phyloP scores from a whole-genome alignment of 2,113 vertebrate genomes.

The Rhea pennata region DNA sequence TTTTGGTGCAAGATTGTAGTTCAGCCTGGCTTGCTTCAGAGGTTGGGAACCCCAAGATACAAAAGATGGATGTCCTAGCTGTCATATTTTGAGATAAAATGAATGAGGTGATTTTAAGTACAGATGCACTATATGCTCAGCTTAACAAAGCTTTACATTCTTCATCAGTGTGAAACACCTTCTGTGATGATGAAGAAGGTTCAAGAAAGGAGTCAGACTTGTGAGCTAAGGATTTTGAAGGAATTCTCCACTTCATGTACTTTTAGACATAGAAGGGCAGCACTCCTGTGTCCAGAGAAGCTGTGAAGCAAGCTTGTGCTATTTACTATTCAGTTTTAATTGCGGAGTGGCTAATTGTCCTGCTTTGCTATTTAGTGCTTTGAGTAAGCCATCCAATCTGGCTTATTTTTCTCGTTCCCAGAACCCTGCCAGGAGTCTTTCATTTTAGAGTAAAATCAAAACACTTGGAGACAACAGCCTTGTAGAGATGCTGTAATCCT shows the following conservation, averaged over 20 bases:
- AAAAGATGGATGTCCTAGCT: background rate
- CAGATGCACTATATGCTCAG: background rate
- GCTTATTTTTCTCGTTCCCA: background rate
- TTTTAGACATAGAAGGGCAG: background rate
- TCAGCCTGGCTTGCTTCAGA: background rate
- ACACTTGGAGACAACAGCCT: background rate
- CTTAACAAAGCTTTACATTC: background rate
- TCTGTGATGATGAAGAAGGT: background rate
- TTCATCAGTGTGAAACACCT: background rate
- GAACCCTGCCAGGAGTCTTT: constrained; percentile 3
- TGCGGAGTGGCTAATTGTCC: background rate
- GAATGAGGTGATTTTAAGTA: background rate
- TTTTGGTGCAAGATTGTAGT: background rate
- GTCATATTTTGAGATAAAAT: background rate
- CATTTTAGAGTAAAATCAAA: constrained; percentile 26
- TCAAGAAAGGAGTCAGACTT: background rate
- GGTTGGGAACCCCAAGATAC: background rate
- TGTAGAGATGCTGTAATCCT: background rate
- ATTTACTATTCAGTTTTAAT: background rate
- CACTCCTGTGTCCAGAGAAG: background rate
- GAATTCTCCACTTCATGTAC: background rate
- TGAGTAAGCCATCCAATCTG: background rate
- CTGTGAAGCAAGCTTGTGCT: background rate
- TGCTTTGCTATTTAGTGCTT: background rate
- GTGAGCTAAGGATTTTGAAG: background rate